phyloP scores from a whole-genome alignment of 2,888 invertebrate species.

The Melanostoma mellinum region DNA sequence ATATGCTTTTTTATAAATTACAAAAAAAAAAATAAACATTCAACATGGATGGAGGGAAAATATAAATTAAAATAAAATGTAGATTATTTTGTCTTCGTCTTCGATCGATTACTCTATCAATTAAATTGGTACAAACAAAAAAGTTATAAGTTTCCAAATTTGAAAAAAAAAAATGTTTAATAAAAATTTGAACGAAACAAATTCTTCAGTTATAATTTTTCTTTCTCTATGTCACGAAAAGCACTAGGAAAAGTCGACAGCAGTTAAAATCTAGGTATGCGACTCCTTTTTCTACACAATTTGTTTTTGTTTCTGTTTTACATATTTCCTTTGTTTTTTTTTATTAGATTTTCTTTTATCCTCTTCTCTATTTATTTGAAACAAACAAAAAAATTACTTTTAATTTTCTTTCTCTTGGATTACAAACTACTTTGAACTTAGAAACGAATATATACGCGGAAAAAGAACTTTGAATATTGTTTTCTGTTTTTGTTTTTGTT shows the following conservation, averaged over 20 bases:
- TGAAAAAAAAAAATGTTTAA: too few relatives aligned
- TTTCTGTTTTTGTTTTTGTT: background rate
- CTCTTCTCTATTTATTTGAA: slow-evolving; percentile 2
- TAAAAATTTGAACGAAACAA: slow-evolving; percentile 11
- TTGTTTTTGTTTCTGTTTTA: background rate
- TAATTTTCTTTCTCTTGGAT: slow-evolving; percentile 34
- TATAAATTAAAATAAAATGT: slow-evolving; percentile 48
- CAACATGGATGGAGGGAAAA: slow-evolving; percentile 68
- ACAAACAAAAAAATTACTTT: slow-evolving; percentile 25
- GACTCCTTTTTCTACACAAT: slow-evolving; percentile 27
- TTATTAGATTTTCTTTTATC: slow-evolving; percentile 14
- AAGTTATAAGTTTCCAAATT: too few relatives aligned
- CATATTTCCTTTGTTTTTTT: background rate
- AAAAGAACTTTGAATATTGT: slow-evolving; percentile 61
- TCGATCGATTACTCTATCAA: background rate
- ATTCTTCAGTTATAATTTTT: slow-evolving; percentile 20
- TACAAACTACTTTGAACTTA: slow-evolving; percentile 72
- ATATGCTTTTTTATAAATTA: slow-evolving; percentile 38
- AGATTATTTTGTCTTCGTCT: slow-evolving; percentile 11
- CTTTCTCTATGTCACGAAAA: slow-evolving; percentile 41
- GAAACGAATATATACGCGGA: slow-evolving; percentile 60
- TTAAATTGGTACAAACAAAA: slow-evolving; percentile 19
- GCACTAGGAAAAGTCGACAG: slow-evolving; percentile 42
- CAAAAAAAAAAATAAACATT: slow-evolving; percentile 55
- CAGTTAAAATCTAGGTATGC: slow-evolving; percentile 29